Evolutionary conservation across 2,888 invertebrate species (phyloP), one percentile per base, ranked within the genome.

Genomic region (Blomia tropicalis): DNA sequence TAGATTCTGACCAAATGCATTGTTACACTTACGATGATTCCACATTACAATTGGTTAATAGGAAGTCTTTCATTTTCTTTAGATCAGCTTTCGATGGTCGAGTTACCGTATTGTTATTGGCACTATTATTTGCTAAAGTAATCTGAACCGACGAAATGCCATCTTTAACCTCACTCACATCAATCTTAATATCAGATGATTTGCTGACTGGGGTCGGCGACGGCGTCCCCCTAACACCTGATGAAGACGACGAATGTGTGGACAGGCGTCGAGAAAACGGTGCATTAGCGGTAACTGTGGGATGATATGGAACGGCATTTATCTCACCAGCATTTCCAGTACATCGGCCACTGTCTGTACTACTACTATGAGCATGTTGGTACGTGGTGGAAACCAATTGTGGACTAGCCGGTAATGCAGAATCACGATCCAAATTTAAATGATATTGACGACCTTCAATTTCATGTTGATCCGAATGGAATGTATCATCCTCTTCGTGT

Each of bases 91-190:
- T 65, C 19, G 61, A 61, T 23, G 65, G 66, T 43, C 56, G 56
- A 19, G 56, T 56, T 3, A 56, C 56, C n/a, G 36, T 23, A 22
- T 31, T 31, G 41, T 41, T 41, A 17, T 14, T 17, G 41, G 41
- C 14, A n/a, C 7, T 7, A 7, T 56, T 51, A 14, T 30, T 51
- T 14, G 51, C 41, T 27, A 47, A 31, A 1, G 44, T 31, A 14
- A 66, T 66, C 58, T 66, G 65, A 3, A 66, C 66, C 0, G 66
- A 66, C 11, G 66, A 66, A 47, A 66, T 66, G n/a, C 66, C 66
- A 30, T 66, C 66, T 60, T 67, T 66, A n/a, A 70, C 67, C 54
- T 69, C 69, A 32, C 68, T 67, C 7, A 69, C 67, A 60, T 69
- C 69, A 14, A 69, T 66, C 60, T 68, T 65, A 53, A 66, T 65